phyloP scores from a whole-genome alignment of 1,140 invertebrate genomes.

The Chrysoperla carnea region DNA sequence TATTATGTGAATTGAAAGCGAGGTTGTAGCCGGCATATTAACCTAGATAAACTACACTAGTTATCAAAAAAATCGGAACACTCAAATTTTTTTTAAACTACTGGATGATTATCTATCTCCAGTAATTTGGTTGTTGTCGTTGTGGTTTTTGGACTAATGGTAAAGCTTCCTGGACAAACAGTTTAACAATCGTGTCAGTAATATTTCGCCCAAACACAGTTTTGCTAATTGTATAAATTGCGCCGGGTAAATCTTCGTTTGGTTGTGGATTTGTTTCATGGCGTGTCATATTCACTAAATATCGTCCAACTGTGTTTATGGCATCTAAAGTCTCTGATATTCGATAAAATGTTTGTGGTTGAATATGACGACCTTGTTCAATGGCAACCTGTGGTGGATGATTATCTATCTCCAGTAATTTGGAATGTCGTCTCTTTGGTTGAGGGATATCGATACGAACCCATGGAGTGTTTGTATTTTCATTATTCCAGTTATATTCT shows the following conservation, averaged over 20 bases:
- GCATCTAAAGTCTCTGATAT: conserved; percentile 54
- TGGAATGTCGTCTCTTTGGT: no score
- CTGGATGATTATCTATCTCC: no score
- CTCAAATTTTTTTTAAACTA: no score
- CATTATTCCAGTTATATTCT: no score
- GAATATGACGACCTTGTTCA: conserved; percentile 10
- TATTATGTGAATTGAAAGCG: no score
- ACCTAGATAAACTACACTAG: no score
- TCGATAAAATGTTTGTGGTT: conserved; percentile 29
- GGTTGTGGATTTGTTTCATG: conserved; percentile 23
- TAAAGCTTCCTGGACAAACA: conserved; percentile 46
- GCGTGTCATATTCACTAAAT: conserved; percentile 61
- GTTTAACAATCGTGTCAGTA: conserved; percentile 56
- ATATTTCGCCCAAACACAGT: conserved; percentile 64
- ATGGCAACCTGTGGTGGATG: background rate
- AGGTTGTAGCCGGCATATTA: no score
- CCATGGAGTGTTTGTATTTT: no score
- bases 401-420: no score
- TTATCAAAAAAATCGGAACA: no score
- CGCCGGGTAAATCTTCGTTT: conserved; percentile 40
- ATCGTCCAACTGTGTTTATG: conserved; percentile 64
- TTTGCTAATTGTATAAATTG: conserved; percentile 62
- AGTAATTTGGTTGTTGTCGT: conserved; percentile 18
- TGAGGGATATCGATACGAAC: no score
- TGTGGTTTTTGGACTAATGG: conserved; percentile 29